These are phyloP conservation scores for Phragmatobia fuliginosa DNA, from an alignment of 2,888 invertebrate genomes.

Conservation along the genomic window DNA sequence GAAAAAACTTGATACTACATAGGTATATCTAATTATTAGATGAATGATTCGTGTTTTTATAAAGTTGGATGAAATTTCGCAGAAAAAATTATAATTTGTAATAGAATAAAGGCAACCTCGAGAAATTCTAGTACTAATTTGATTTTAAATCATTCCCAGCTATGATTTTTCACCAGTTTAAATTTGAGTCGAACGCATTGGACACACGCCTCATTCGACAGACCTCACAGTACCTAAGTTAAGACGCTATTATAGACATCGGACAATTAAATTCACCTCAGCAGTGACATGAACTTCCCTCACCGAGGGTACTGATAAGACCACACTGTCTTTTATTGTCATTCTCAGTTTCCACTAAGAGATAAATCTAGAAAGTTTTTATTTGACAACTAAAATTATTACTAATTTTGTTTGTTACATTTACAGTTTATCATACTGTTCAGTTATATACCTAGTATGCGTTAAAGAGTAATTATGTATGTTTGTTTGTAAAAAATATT, in stretches of 20 bases:
- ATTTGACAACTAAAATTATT: background rate
- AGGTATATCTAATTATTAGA: too few species aligned
- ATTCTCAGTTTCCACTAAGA: background rate
- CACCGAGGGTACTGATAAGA: constrained; percentile 32
- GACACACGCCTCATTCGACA: constrained; percentile 44
- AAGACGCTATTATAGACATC: constrained; percentile 67
- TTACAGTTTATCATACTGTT: background rate
- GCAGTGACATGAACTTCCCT: constrained; percentile 45
- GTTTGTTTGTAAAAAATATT: too few species aligned
- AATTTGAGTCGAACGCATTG: constrained; percentile 48
- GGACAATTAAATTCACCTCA: constrained; percentile 74
- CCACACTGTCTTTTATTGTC: constrained; percentile 3
- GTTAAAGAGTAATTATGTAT: background rate
- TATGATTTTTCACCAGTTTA: too few species aligned
- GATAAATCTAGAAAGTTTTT: background rate
- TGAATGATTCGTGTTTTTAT: too few species aligned
- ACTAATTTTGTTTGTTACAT: background rate
- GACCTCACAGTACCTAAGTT: constrained; percentile 58
- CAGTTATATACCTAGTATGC: background rate
- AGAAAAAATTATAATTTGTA: too few species aligned
- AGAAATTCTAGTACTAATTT: background rate
- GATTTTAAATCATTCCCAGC: background rate
- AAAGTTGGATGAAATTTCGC: too few species aligned
- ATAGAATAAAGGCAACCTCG: too few species aligned
- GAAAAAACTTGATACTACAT: too few species aligned